A percentile compares a stretch with the other conserved stretches of the same genome.
These are phyloP conservation scores for Listronotus oregonensis DNA, from an alignment of 1,140 invertebrate species.

Conservation along the genomic window DNA sequence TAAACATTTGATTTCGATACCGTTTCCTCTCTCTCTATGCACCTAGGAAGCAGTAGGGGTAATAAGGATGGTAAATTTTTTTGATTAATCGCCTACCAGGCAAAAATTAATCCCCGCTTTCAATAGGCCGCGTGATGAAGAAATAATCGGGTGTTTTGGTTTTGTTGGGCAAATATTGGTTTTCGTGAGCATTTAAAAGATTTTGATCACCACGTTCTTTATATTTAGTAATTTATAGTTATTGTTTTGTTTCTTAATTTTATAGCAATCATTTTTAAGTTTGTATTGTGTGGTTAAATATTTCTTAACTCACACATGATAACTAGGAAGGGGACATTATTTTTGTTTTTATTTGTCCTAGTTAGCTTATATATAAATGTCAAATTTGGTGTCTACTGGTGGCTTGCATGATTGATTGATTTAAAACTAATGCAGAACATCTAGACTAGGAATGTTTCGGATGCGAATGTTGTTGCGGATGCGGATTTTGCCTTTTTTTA, in stretches of 20 bases:
- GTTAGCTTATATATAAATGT: too few relatives aligned
- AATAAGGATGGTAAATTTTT: constrained; percentile 3
- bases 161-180: constrained; percentile 30
- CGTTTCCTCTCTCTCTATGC: constrained; percentile 29
- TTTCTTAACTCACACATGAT: too few relatives aligned
- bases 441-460: too few relatives aligned
- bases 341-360: too few relatives aligned
- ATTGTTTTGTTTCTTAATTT: constrained; percentile 3
- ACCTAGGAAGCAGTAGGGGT: background rate
- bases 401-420: too few relatives aligned
- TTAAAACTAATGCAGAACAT: too few relatives aligned
- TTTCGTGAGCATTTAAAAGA: constrained; percentile 35
- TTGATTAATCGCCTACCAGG: constrained; percentile 32
- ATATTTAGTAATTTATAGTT: constrained; percentile 19
- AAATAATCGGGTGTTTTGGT: constrained; percentile 29
- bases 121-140: constrained; percentile 28
- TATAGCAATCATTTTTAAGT: background rate
- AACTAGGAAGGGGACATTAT: too few relatives aligned
- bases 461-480: too few relatives aligned
- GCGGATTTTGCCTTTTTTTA: too few relatives aligned
- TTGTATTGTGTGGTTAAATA: too few relatives aligned
- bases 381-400: too few relatives aligned
- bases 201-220: constrained; percentile 25
- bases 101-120: constrained; percentile 33
- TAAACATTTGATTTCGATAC: constrained; percentile 49